phyloP scores from a whole-genome alignment of 2,113 vertebrate species.

The Cnemophilus loriae region DNA sequence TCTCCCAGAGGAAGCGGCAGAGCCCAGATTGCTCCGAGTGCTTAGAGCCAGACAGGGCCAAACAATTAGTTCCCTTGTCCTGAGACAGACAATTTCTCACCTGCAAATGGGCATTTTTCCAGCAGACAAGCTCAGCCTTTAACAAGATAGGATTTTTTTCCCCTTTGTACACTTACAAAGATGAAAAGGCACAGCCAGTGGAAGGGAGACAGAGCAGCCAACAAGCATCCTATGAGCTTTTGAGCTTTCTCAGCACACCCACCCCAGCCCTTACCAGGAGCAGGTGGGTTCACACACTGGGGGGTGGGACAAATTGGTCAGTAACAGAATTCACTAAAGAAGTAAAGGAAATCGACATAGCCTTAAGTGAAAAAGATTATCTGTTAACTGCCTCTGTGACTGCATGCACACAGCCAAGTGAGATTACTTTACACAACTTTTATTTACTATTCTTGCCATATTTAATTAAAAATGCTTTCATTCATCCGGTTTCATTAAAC shows the following conservation, averaged over 20 bases:
- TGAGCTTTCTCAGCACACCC: not conserved
- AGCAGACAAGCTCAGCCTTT: conserved; percentile 30
- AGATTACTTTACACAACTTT: not conserved
- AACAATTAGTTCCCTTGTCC: conserved; percentile 58
- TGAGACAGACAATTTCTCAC: conserved; percentile 53
- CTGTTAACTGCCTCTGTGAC: not conserved
- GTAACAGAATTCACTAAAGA: not conserved
- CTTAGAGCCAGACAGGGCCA: conserved; percentile 24
- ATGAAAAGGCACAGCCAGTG: not conserved
- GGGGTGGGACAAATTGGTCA: not conserved
- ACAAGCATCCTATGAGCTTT: not conserved
- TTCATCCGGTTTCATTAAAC: not conserved
- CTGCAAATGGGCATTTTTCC: conserved; percentile 30
- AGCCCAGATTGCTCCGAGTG: conserved; percentile 14
- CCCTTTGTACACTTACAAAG: not conserved
- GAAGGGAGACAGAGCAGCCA: not conserved
- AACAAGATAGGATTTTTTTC: not conserved
- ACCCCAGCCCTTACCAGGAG: not conserved
- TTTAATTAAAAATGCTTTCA: not conserved
- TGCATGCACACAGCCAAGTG: not conserved
- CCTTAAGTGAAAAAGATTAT: not conserved
- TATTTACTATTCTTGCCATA: not conserved
- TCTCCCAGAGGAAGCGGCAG: not conserved
- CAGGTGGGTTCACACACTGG: not conserved
- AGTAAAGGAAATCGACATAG: not conserved